Evolutionary conservation across 2,113 vertebrate species (phyloP).

Genomic region (Austrofundulus limnaeus): DNA sequence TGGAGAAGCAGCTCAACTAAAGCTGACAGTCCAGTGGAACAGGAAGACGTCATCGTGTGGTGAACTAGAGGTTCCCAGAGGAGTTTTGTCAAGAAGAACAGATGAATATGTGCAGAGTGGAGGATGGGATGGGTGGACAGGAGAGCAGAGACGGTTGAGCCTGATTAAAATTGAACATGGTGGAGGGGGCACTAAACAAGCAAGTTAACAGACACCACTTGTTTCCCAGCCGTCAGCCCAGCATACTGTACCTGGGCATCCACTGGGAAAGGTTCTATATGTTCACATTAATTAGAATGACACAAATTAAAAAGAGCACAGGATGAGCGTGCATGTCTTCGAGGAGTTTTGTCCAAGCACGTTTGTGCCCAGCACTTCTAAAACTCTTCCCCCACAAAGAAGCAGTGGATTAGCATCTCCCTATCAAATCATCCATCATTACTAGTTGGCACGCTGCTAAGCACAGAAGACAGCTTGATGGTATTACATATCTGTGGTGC

Average conservation of each 20-base stretch:
- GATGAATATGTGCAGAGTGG: constrained; percentile 29
- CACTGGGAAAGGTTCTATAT: constrained; percentile 27
- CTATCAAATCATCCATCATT: constrained; percentile 50
- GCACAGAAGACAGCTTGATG: constrained; percentile 51
- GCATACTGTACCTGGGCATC: constrained; percentile 22
- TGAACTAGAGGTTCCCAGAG: constrained; percentile 32
- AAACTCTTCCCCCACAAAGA: constrained; percentile 16
- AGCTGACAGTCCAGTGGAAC: constrained; percentile 22
- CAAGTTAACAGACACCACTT: constrained; percentile 35
- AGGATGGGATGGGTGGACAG: constrained; percentile 13
- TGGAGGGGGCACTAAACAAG: constrained; percentile 49
- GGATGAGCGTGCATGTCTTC: constrained; percentile 37
- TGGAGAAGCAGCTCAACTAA: constrained; percentile 8
- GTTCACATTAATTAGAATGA: constrained; percentile 57
- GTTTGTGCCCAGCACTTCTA: background rate
- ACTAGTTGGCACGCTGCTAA: constrained; percentile 43
- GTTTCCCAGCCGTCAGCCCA: background rate
- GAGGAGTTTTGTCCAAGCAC: constrained; percentile 30
- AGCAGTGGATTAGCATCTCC: constrained; percentile 16
- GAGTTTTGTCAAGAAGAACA: constrained; percentile 33
- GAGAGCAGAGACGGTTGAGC: constrained; percentile 29
- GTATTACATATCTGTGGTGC: constrained; percentile 31
- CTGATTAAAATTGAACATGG: constrained; percentile 51
- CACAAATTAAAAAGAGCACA: constrained; percentile 59
- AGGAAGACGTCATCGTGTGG: constrained; percentile 18